phyloP scores from a whole-genome alignment of 1,140 invertebrate genomes.

The Pseudomyrmex sp. region DNA sequence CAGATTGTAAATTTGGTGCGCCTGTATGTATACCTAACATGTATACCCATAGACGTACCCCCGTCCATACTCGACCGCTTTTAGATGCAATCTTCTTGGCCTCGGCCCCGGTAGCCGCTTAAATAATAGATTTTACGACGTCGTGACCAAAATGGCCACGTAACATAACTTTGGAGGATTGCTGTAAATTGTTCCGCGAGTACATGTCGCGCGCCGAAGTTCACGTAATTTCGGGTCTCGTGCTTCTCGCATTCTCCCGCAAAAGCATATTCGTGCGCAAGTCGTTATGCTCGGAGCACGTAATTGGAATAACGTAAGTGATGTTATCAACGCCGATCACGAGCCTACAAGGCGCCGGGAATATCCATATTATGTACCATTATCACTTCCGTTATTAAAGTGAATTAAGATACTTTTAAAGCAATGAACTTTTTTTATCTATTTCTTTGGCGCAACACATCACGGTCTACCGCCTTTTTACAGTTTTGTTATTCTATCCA shows the following conservation, averaged over 20 bases:
- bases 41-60: not conserved
- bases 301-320: slow-evolving; percentile 59
- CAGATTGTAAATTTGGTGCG: slow-evolving; percentile 34
- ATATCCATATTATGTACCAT: slow-evolving; percentile 44
- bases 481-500: slow-evolving; percentile 9
- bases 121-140: slow-evolving; percentile 75
- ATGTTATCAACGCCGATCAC: slow-evolving; percentile 56
- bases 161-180: slow-evolving; percentile 63
- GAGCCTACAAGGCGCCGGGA: slow-evolving; percentile 31
- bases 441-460: slow-evolving; percentile 32
- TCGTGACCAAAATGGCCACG: slow-evolving; percentile 71
- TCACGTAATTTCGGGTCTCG: slow-evolving; percentile 54
- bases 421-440: slow-evolving; percentile 55
- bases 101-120: slow-evolving; percentile 64
- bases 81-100: slow-evolving; percentile 71
- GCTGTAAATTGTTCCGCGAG: slow-evolving; percentile 61
- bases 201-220: slow-evolving; percentile 50
- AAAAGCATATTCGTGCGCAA: slow-evolving; percentile 40
- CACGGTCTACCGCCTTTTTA: slow-evolving; percentile 37
- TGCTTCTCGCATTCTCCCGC: slow-evolving; percentile 37
- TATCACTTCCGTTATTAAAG: slow-evolving; percentile 59
- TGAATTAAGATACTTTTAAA: slow-evolving; percentile 52
- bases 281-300: slow-evolving; percentile 42
- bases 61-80: slow-evolving; percentile 45
- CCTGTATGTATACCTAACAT: not conserved